Conservation (phyloP, 1,140 invertebrate species). For the Pseudachorutes palmiensis region DNA sequence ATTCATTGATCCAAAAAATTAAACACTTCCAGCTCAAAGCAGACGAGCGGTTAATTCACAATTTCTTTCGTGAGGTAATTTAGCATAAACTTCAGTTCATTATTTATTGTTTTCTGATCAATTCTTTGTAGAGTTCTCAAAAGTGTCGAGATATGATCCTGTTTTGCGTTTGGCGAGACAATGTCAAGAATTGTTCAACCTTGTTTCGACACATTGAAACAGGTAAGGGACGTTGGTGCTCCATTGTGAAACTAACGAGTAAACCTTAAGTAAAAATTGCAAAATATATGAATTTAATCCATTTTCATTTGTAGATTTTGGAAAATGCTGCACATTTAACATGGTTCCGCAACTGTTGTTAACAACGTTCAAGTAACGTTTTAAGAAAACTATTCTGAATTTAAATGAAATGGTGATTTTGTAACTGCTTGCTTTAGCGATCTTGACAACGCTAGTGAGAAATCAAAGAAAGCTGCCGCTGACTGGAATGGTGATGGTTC, state of each 20-base stretch:
- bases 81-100: background rate
- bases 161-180: slow-evolving; percentile 16
- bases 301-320: slow-evolving; percentile 51
- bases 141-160: slow-evolving; percentile 16
- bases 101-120: background rate
- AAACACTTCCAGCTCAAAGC: background rate
- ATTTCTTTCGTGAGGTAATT: background rate
- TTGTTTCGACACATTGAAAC: slow-evolving; percentile 65
- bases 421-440: background rate
- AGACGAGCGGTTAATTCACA: background rate
- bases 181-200: slow-evolving; percentile 48
- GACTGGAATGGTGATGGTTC: slow-evolving; percentile 7
- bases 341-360: slow-evolving; percentile 39
- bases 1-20: background rate
- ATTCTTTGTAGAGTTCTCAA: slow-evolving; percentile 10
- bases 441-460: background rate
- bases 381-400: background rate
- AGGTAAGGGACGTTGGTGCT: too few relatives aligned
- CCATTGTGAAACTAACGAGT: too few relatives aligned
- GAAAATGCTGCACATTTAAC: slow-evolving; percentile 71
- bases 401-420: background rate
- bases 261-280: too few relatives aligned
- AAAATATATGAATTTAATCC: background rate
- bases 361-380: background rate
- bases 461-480: background rate